Evolutionary conservation across 2,888 invertebrate genomes (phyloP).

Genomic region (Byasa hedistus): DNA sequence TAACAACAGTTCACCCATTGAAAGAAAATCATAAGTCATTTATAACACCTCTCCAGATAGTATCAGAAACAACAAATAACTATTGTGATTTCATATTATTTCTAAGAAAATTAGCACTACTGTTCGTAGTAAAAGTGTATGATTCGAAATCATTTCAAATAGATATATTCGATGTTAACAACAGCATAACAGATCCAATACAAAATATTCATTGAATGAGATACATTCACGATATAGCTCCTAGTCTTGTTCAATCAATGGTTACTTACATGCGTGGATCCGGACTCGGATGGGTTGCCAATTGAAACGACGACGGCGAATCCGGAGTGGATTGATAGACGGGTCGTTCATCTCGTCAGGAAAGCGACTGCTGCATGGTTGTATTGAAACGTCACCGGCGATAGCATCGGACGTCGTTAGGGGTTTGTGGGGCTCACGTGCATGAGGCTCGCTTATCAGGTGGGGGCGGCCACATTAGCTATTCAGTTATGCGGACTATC

Average conservation of each 20-base stretch:
- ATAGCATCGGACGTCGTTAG: conserved; percentile 73
- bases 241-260: not conserved
- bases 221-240: not conserved
- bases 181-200: too few relatives aligned
- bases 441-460: conserved; percentile 50
- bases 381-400: conserved; percentile 76
- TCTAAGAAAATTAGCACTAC: too few relatives aligned
- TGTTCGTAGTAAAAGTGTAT: too few relatives aligned
- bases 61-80: too few relatives aligned
- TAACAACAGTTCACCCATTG: too few relatives aligned
- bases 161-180: too few relatives aligned
- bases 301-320: conserved; percentile 22
- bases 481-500: conserved; percentile 75
- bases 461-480: conserved; percentile 59
- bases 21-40: too few relatives aligned
- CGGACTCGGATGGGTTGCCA: conserved; percentile 2
- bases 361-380: conserved; percentile 62
- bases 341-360: conserved; percentile 32
- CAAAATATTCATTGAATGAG: not conserved
- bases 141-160: too few relatives aligned
- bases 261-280: conserved; percentile 3
- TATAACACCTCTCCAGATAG: too few relatives aligned
- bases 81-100: too few relatives aligned
- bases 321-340: conserved; percentile 23
- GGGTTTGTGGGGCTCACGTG: conserved; percentile 47